Evolutionary conservation across 2,888 invertebrate species (phyloP).

Genomic region (Sarcophaga caerulescens): DNA sequence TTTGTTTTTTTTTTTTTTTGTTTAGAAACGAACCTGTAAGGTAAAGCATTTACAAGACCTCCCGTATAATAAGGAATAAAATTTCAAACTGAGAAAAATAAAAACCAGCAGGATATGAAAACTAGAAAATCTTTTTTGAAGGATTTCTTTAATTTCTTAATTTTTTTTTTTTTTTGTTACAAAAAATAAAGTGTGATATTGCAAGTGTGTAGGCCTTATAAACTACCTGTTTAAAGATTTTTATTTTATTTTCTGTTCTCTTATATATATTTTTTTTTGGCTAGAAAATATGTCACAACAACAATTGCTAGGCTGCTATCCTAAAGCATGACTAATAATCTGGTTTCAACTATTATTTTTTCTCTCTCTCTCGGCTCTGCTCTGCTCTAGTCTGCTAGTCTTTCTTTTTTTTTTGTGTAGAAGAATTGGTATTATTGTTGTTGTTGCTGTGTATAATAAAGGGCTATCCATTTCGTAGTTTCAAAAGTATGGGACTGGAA

Average conservation of each 20-base stretch:
- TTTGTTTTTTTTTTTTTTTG: neutral
- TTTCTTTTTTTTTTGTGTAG: no score
- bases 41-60: conserved; percentile 13
- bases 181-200: neutral
- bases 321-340: conserved; percentile 59
- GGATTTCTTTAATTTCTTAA: neutral
- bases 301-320: conserved; percentile 12
- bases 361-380: neutral
- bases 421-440: neutral
- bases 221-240: conserved; percentile 45
- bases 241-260: neutral
- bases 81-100: neutral
- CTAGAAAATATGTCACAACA: conserved; percentile 51
- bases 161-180: neutral
- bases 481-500: no score
- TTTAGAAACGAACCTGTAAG: neutral
- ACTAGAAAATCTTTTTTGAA: neutral
- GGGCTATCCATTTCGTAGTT: no score
- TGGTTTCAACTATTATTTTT: neutral
- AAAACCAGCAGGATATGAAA: conserved; percentile 41
- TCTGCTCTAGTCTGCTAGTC: neutral
- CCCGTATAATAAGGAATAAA: conserved; percentile 18
- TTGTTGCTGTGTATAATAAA: conserved; percentile 13
- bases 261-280: neutral
- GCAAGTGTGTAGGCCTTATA: neutral